Evolutionary conservation across 2,888 invertebrate genomes (phyloP), one percentile per base, ranked within the genome.

Genomic region (Papilio elwesi): DNA sequence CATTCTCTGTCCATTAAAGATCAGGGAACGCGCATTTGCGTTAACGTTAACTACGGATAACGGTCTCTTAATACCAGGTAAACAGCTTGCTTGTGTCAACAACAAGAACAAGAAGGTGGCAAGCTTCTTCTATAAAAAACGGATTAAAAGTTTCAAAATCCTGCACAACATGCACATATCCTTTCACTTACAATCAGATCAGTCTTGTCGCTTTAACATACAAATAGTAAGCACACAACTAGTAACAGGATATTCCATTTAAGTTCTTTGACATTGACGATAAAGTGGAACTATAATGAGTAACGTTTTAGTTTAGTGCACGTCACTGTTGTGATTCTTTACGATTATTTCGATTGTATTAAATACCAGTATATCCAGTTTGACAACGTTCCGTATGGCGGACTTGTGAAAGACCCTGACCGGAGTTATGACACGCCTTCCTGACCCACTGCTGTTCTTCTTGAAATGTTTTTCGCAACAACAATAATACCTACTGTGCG

Each of bases 341-440:
- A 36, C 43, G 59, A 63, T 43, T 49, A 52, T 69, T 64, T 70
- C 53, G 36, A 70, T 52, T 53, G 64, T 59, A n/a, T 36, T 36
- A 13, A 57, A 65, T 62, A 67, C 67, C 62, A 51, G 71, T 71
- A 43, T 52, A 47, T 66, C 71, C 62, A 71, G 71, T 71, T 67
- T 67, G 36, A 26, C 13, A 13, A 47, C n/a, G 59, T 59, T 51
- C 36, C 38, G 53, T 55, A n/a, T 26, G 53, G 0, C 15, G 48
- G 68, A 62, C 68, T 72, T 72, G 65, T 72, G 78, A 73, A 73
- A 78, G 81, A 80, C 81, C 81, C 67, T 82, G 81, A 82, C 81
- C 81, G 78, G 78, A 76, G 66, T 77, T 76, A 73, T 74, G 75
- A 67, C 74, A 76, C 74, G 68, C 72, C 73, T 67, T 76, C 73